phyloP scores from a whole-genome alignment of 2,113 vertebrate species.

The Caretta caretta region DNA sequence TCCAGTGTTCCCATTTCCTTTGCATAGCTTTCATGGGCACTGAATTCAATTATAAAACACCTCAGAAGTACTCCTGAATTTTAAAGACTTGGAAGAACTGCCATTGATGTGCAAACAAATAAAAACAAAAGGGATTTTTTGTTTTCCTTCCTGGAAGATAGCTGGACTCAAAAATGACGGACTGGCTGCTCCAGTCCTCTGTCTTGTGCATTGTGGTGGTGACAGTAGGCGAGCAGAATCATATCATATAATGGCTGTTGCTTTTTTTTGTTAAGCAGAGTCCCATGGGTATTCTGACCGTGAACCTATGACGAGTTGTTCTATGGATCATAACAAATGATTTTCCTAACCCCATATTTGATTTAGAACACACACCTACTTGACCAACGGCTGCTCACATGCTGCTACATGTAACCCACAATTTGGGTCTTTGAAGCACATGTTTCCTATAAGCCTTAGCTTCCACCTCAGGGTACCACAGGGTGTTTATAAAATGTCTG shows the following conservation, averaged over 20 bases:
- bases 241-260: background rate
- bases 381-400: conserved; percentile 34
- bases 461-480: conserved; percentile 6
- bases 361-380: conserved; percentile 53
- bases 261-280: conserved; percentile 4
- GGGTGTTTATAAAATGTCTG: background rate
- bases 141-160: background rate
- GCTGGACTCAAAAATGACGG: background rate
- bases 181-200: background rate
- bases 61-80: background rate
- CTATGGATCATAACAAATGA: conserved; percentile 48
- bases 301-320: conserved; percentile 17
- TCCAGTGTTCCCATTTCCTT: background rate
- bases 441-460: conserved; percentile 29
- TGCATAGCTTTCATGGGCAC: background rate
- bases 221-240: background rate
- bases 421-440: conserved; percentile 45
- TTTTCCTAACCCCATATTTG: conserved; percentile 34
- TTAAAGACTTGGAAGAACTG: background rate
- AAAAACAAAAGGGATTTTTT: background rate
- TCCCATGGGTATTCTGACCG: background rate
- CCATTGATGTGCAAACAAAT: background rate
- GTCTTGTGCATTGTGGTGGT: background rate
- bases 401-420: conserved; percentile 1
- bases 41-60: background rate